Conservation (phyloP, 2,888 invertebrate genomes). For the Cheiracanthium punctorium region DNA sequence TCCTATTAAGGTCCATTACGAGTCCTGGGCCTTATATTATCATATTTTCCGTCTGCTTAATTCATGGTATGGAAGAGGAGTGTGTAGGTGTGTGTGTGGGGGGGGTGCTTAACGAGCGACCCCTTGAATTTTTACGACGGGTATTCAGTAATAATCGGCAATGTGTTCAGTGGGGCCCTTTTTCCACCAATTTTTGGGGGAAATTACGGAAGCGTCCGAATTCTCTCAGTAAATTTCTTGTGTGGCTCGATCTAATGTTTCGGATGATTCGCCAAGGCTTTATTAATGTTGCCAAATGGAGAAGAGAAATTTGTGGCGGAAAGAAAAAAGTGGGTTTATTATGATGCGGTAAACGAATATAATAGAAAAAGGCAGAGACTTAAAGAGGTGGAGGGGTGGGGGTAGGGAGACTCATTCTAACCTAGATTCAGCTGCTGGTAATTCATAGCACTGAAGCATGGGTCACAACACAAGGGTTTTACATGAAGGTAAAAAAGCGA, state of each 20-base stretch:
- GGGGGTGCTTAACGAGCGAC: slow-evolving; percentile 33
- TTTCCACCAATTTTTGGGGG: slow-evolving; percentile 51
- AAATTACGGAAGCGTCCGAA: slow-evolving; percentile 37
- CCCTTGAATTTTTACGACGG: slow-evolving; percentile 45
- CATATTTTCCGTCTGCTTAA: slow-evolving; percentile 64
- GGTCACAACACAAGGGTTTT: too few species aligned
- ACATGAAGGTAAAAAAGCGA: too few species aligned
- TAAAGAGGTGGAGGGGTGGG: too few species aligned
- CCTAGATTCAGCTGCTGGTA: too few species aligned
- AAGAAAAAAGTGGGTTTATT: neutral
- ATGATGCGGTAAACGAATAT: neutral
- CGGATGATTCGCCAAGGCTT: slow-evolving; percentile 33
- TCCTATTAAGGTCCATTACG: slow-evolving; percentile 64
- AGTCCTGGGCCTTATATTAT: slow-evolving; percentile 42
- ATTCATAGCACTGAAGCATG: too few species aligned
- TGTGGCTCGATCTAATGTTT: slow-evolving; percentile 31
- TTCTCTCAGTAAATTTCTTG: neutral
- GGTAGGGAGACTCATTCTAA: too few species aligned
- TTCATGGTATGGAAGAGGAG: slow-evolving; percentile 30
- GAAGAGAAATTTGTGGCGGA: neutral
- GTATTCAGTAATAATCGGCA: slow-evolving; percentile 54
- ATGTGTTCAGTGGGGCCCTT: slow-evolving; percentile 33
- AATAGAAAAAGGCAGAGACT: neutral
- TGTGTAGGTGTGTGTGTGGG: too few species aligned
- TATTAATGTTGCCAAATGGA: slow-evolving; percentile 38